Evolutionary conservation across 2,797 vertebrate genomes (phyloP).

Genomic region (Chaetophractus vellerosus): DNA sequence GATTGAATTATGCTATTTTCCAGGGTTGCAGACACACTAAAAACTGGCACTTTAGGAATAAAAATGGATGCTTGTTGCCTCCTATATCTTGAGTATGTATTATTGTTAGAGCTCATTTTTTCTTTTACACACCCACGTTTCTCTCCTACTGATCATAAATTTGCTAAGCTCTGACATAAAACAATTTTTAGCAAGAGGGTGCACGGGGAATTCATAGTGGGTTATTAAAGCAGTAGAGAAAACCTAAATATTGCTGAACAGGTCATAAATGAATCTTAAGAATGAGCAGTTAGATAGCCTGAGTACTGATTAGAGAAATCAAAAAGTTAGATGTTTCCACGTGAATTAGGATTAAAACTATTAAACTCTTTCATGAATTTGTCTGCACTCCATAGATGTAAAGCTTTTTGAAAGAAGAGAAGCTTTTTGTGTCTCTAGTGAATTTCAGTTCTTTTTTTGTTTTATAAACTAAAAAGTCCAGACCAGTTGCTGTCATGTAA

Average conservation of each 20-base stretch:
- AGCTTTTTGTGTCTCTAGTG: not conserved
- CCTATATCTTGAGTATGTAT: conserved; percentile 60
- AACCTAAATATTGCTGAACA: conserved; percentile 70
- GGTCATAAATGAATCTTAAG: conserved; percentile 68
- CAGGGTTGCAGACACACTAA: conserved; percentile 49
- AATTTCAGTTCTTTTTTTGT: conserved; percentile 36
- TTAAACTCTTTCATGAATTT: conserved; percentile 56
- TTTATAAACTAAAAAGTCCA: conserved; percentile 35
- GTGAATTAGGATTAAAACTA: conserved; percentile 44
- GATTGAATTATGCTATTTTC: conserved; percentile 65
- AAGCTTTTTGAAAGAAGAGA: conserved; percentile 67
- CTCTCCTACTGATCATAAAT: conserved; percentile 72
- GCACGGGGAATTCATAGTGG: conserved; percentile 47
- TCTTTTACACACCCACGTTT: conserved; percentile 62
- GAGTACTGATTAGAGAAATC: conserved; percentile 55
- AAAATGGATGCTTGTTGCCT: conserved; percentile 66
- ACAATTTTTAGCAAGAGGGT: conserved; percentile 74
- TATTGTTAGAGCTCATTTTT: conserved; percentile 68
- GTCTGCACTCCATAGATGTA: not conserved
- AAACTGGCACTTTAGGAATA: conserved; percentile 71
- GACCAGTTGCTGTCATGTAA: conserved; percentile 28
- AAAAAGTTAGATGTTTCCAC: conserved; percentile 48
- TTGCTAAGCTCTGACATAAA: conserved; percentile 72
- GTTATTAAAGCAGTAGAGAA: conserved; percentile 75
- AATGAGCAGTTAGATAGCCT: conserved; percentile 7